Evolutionary conservation across 2,797 vertebrate genomes (phyloP).

Genomic region (Nannoperca australis): DNA sequence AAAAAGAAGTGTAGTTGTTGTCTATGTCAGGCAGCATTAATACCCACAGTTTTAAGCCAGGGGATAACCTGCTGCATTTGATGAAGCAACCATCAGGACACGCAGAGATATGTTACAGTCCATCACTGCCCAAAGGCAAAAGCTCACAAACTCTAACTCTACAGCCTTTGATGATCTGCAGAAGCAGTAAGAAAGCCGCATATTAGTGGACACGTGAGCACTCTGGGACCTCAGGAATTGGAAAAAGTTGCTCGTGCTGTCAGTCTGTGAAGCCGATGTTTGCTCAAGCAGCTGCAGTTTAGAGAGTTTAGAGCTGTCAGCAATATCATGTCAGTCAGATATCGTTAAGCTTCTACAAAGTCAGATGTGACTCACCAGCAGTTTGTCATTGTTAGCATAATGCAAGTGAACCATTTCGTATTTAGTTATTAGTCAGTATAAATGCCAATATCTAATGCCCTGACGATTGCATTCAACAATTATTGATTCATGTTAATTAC

Average conservation of each 20-base stretch:
- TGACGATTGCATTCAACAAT: neutral
- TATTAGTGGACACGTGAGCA: slow-evolving; percentile 47
- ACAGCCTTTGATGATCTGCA: slow-evolving; percentile 51
- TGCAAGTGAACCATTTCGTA: neutral
- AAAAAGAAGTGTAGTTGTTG: slow-evolving; percentile 18
- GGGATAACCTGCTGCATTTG: slow-evolving; percentile 31
- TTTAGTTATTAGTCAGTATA: neutral
- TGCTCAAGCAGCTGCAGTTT: slow-evolving; percentile 9
- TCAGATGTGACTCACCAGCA: slow-evolving; percentile 3
- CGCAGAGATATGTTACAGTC: slow-evolving; percentile 47
- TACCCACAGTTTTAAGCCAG: slow-evolving; percentile 30
- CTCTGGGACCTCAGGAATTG: slow-evolving; percentile 30
- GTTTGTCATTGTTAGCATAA: neutral
- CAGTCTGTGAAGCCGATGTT: slow-evolving; percentile 22
- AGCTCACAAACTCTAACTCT: slow-evolving; percentile 38
- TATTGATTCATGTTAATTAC: neutral
- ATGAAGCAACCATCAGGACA: slow-evolving; percentile 35
- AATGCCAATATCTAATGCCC: neutral
- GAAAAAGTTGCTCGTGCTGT: slow-evolving; percentile 31
- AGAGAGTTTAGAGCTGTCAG: slow-evolving; percentile 30
- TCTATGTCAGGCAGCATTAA: slow-evolving; percentile 33
- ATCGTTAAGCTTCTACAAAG: slow-evolving; percentile 4
- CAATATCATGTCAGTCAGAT: slow-evolving; percentile 18
- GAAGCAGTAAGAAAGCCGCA: slow-evolving; percentile 36
- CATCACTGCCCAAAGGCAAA: slow-evolving; percentile 45